Evolutionary conservation across 2,888 invertebrate species (phyloP), one percentile per base, ranked within the genome.

Genomic region (Lamproptera curius): DNA sequence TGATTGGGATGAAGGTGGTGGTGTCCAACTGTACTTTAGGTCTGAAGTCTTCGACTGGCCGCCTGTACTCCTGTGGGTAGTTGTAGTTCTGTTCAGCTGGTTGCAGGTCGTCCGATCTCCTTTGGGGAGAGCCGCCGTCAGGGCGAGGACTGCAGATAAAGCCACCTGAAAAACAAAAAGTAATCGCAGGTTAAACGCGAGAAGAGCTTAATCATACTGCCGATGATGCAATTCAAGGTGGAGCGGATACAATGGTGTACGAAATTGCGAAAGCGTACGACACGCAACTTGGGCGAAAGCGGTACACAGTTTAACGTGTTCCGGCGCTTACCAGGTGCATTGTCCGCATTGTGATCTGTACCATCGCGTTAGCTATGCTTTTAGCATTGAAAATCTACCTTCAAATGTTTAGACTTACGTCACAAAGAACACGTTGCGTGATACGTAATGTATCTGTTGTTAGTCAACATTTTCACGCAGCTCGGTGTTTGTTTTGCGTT

Each of bases 1-100:
- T 90, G 68, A 95, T 95, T 13, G 95, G 95, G 60, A 95, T 93
- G 74, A 85, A 92, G n/a, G 94, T 95, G 52, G 94, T 92, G 13
- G 91, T 90, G 34, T 90, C 90, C 45, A 82, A 57, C 15, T 74
- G 70, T n/a, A 75, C 73, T 66, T 80, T 76, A 16, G 85, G 77
- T 57, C 84, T 80, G 71, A 86, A 83, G 56, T 89, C 88, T 0
- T 86, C 84, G 14, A 80, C 63, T 23, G 63, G 71, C 35, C 62
- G 75, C 52, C 67, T 61, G 56, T 61, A 64, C 10, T 66, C 63
- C n/a, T 62, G 70, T 55, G 67, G 72, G 55, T 73, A 76, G 63
- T 75, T 77, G 63, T 76, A 75, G 63, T 81, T 82, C 59, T 84
- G 83, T 54, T 84, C 83, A 36, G 76, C 79, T 8, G 67, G 61